Evolutionary conservation across 2,113 vertebrate species (phyloP).

Genomic region (Redunca redunca): DNA sequence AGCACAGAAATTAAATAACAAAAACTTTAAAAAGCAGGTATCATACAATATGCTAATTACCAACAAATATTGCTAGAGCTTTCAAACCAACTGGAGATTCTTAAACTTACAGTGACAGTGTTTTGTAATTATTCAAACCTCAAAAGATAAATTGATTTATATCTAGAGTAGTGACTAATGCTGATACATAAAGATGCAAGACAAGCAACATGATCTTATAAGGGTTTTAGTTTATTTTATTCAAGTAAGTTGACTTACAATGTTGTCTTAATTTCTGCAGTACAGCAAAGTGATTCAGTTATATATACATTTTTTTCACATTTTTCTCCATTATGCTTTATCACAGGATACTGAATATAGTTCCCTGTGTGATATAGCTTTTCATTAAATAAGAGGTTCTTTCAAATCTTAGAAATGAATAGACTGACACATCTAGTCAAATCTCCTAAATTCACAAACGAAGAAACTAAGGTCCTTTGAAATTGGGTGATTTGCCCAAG

Average conservation of each 20-base stretch:
- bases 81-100: constrained; percentile 27
- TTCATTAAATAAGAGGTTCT: constrained; percentile 10
- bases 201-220: constrained; percentile 9
- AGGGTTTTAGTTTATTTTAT: neutral
- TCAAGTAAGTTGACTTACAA: neutral
- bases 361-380: neutral
- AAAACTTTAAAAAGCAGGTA: neutral
- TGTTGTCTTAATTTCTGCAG: neutral
- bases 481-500: constrained; percentile 20
- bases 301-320: neutral
- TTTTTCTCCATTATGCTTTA: neutral
- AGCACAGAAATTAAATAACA: constrained; percentile 29
- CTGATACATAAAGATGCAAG: constrained; percentile 4
- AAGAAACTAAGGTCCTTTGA: constrained; percentile 43
- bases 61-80: neutral
- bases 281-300: neutral
- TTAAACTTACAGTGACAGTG: neutral
- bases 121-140: constrained; percentile 13
- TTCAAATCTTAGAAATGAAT: constrained; percentile 35
- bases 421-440: neutral
- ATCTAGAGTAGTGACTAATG: constrained; percentile 1
- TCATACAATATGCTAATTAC: neutral
- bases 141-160: neutral
- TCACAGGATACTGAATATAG: neutral
- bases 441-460: constrained; percentile 36